These are phyloP conservation scores for Sminthurinus aureus DNA, from an alignment of 2,888 invertebrate genomes.

Conservation along the genomic window DNA sequence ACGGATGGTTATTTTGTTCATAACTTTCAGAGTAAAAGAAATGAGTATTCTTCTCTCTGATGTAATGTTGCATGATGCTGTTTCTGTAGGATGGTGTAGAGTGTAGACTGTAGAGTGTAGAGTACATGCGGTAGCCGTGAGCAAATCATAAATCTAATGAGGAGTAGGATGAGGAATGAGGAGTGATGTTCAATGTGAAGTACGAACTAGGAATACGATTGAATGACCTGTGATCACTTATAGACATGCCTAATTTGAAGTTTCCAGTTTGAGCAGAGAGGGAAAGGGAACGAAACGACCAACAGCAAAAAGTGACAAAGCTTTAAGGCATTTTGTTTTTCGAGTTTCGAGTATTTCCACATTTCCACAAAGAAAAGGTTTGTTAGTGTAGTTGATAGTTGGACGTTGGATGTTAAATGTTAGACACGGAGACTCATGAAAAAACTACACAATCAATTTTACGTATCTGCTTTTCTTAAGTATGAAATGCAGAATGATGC, in stretches of 20 bases:
- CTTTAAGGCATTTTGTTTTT: not conserved
- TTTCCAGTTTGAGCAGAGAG: conserved; percentile 16
- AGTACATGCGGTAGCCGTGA: conserved; percentile 23
- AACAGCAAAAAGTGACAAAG: not conserved
- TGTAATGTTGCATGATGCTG: no score
- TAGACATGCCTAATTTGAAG: conserved; percentile 21
- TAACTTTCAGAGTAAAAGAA: no score
- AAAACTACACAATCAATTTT: not conserved
- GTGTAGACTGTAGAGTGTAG: no score
- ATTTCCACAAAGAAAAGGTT: no score
- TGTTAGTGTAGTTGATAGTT: no score
- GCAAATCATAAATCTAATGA: conserved; percentile 30
- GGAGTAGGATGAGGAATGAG: not conserved
- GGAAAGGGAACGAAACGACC: not conserved
- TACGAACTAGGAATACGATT: not conserved
- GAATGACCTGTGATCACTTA: conserved; percentile 30
- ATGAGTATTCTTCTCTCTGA: no score
- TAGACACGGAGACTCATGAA: not conserved
- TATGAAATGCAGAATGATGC: no score
- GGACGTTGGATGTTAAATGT: no score
- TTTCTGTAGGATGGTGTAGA: no score
- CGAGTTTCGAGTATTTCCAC: no score
- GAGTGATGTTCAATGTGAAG: no score
- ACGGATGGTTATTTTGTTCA: no score
- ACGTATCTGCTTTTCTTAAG: not conserved